Evolutionary conservation across 1,140 invertebrate genomes (phyloP).

Genomic region (Lucilia cuprina): DNA sequence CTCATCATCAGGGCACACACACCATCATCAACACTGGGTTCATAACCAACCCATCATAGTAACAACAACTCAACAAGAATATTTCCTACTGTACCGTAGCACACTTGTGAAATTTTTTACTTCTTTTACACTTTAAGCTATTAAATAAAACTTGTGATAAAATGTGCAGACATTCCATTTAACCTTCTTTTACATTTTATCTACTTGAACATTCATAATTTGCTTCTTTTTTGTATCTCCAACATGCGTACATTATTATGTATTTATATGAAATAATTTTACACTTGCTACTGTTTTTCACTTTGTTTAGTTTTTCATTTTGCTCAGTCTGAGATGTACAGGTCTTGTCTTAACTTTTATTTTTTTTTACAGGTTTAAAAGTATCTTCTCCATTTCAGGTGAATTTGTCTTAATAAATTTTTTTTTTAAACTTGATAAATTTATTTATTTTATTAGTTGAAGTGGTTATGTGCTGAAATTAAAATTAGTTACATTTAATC

Average conservation of each 20-base stretch:
- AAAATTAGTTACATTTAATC: too few relatives aligned
- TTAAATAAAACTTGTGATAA: neutral
- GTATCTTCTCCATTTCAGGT: too few relatives aligned
- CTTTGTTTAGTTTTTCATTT: neutral
- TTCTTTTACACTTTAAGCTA: neutral
- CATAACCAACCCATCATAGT: neutral
- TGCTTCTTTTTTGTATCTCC: neutral
- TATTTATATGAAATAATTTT: neutral
- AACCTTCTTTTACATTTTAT: neutral
- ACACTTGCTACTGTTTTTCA: neutral
- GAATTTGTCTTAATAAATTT: too few relatives aligned
- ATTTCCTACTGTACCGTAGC: neutral
- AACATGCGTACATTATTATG: constrained; percentile 1
- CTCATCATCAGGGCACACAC: neutral
- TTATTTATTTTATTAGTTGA: too few relatives aligned
- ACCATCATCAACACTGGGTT: neutral
- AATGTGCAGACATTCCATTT: neutral
- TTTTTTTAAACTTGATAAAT: too few relatives aligned
- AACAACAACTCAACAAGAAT: neutral
- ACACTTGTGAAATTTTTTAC: neutral
- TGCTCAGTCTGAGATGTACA: neutral
- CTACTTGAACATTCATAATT: neutral
- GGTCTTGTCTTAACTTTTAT: too few relatives aligned
- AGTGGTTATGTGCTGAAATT: too few relatives aligned
- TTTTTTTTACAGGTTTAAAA: too few relatives aligned